These are phyloP conservation scores for Euzophera pinguis DNA, from an alignment of 2,888 invertebrate genomes.

Conservation along the genomic window DNA sequence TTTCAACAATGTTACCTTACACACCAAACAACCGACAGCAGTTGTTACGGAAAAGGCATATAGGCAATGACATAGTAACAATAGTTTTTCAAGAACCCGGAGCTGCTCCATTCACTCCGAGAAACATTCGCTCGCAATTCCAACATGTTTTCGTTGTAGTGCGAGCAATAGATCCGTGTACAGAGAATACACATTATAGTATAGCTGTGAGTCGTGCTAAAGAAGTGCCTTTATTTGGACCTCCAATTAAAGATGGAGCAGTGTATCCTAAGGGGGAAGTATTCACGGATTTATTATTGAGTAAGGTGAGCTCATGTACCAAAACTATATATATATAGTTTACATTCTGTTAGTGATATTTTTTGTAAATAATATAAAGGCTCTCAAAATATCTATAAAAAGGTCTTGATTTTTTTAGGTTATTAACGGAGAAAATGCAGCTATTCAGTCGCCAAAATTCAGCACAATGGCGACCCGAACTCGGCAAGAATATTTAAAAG, in stretches of 20 bases:
- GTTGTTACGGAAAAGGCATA: constrained; percentile 95
- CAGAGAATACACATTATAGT: constrained; percentile 94
- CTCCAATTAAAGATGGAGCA: constrained; percentile 93
- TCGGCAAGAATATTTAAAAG: constrained; percentile 96
- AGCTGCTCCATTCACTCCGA: constrained; percentile 94
- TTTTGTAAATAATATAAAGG: too few relatives aligned
- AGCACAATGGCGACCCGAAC: constrained; percentile 98
- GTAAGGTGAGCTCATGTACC: constrained; percentile 81
- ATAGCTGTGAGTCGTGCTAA: constrained; percentile 89
- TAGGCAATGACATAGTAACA: constrained; percentile 98
- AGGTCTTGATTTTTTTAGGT: constrained; percentile 67
- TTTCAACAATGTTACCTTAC: constrained; percentile 97
- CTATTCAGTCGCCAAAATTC: constrained; percentile 97
- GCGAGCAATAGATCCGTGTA: constrained; percentile 92
- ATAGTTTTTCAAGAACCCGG: constrained; percentile 97
- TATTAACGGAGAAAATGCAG: constrained; percentile 98
- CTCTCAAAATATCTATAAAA: too few relatives aligned
- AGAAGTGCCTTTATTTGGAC: constrained; percentile 97
- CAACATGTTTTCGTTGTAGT: constrained; percentile 98
- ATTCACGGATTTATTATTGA: constrained; percentile 96
- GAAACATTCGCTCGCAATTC: constrained; percentile 96
- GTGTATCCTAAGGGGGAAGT: constrained; percentile 93
- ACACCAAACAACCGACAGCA: constrained; percentile 97
- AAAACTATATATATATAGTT: too few relatives aligned
- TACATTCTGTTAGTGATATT: too few relatives aligned